Base-by-base conservation (phyloP, 2,888 invertebrate genomes). In the Raillietiella orientalis region DNA sequence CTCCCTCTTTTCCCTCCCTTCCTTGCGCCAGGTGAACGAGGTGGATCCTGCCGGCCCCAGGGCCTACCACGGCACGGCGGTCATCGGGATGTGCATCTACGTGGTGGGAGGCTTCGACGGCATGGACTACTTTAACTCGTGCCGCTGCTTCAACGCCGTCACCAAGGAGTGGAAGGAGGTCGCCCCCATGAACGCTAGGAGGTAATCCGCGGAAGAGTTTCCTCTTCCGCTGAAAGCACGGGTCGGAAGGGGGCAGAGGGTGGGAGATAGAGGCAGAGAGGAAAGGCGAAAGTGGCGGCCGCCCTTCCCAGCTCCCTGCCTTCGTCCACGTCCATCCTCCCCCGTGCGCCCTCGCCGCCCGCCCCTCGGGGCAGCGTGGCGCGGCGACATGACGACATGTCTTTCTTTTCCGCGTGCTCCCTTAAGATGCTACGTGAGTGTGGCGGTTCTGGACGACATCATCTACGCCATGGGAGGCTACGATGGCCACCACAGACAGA, bases 41-140 rank as follows among this genome's bases (percentile, higher is more conserved):
- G 66, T 67, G 23, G 75, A 75, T 45, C 63, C 69, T 3, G 58
- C 59, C 8, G 77, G 75, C 14, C 71, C 79, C 1, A 55, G 82
- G 27, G 82, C 79, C 1, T 84, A 84, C 44, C 84, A 84, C 41
- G 82, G 82, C n/a, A 71, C 75, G 1, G 75, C 72, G 0, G 72
- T 79, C 0, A 56, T 84, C 2, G 72, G 67, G 1, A 59, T 58
- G 35, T 62, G 66, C 38, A 72, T 87, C 33, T 82, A 69, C 46
- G 65, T 77, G 4, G 67, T 84, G 34, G 84, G 87, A 1, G 84
- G 84, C 4, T 84, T 79, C 41, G 74, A 84, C 39, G 82, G 79
- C n/a, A 58, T 62, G 49, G 66, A 67, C 37, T 72, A 71, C 41
- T 75, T 74, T 42, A 74, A 71, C 47, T 70, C 69, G 5, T 72